Evolutionary conservation across 2,888 invertebrate species (phyloP).

Genomic region (Noctua fimbriata): DNA sequence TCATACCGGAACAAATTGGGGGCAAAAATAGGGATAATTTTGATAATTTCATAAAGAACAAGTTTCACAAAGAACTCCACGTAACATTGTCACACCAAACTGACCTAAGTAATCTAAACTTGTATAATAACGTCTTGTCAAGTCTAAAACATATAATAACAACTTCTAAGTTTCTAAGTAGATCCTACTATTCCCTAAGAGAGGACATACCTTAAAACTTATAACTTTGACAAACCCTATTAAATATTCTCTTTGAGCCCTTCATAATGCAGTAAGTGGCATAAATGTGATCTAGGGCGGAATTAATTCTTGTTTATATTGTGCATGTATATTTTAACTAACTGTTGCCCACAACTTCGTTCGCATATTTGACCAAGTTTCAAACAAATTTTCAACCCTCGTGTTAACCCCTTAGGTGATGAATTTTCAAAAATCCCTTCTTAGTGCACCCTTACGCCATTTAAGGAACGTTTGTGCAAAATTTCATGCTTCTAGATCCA

Average conservation of each 20-base stretch:
- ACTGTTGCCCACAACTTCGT: no score
- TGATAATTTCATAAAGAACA: neutral
- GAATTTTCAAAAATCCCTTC: no score
- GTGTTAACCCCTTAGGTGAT: no score
- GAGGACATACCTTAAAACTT: constrained; percentile 32
- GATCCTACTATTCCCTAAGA: constrained; percentile 12
- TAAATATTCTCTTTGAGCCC: constrained; percentile 52
- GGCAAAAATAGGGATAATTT: neutral
- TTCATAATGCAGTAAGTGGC: constrained; percentile 25
- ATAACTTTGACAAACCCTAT: constrained; percentile 42
- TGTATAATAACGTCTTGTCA: constrained; percentile 27
- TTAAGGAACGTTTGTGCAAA: no score
- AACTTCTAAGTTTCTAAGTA: constrained; percentile 33
- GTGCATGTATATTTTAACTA: constrained; percentile 8
- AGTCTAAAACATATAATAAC: constrained; percentile 35
- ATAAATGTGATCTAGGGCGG: constrained; percentile 31
- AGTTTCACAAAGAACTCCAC: neutral
- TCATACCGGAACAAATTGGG: neutral
- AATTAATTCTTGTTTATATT: constrained; percentile 27
- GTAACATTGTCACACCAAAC: neutral
- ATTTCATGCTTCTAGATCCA: no score
- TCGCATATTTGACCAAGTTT: no score
- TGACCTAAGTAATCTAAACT: constrained; percentile 31
- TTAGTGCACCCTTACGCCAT: no score
- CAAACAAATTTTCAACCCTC: no score